Percentiles rank a stretch among this genome's conserved stretches.
phyloP scores from a whole-genome alignment of 2,797 vertebrate genomes.

The Mallotus villosus region DNA sequence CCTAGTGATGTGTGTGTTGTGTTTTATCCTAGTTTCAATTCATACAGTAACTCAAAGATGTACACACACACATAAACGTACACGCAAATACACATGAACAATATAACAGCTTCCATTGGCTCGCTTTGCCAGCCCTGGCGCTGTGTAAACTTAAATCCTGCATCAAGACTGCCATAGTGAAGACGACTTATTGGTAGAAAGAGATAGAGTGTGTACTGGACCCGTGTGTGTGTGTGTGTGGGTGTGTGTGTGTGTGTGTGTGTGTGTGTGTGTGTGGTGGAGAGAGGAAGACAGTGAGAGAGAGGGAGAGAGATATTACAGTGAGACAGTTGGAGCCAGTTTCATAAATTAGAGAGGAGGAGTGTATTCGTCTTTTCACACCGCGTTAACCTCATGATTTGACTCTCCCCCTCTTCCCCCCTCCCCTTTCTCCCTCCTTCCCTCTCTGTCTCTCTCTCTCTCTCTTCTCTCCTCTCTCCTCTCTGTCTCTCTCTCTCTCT shows the following conservation, averaged over 20 bases:
- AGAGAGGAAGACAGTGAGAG: neutral
- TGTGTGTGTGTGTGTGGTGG: neutral
- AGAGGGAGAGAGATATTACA: slow-evolving; percentile 8
- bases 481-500: too few relatives aligned
- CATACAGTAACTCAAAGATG: too few relatives aligned
- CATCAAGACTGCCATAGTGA: slow-evolving; percentile 3
- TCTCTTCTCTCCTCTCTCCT: neutral
- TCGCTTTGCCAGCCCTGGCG: too few relatives aligned
- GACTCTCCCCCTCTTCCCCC: neutral
- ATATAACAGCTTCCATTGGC: neutral
- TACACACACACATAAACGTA: slow-evolving; percentile 45
- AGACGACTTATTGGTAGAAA: neutral
- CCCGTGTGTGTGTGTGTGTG: neutral
- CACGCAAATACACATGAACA: slow-evolving; percentile 2
- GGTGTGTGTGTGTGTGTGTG: neutral
- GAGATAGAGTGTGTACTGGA: neutral
- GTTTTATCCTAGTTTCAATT: too few relatives aligned
- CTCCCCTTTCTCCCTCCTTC: neutral
- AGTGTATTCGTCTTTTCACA: too few relatives aligned
- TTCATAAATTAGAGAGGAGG: slow-evolving; percentile 34
- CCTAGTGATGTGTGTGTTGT: too few relatives aligned
- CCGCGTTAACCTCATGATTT: neutral
- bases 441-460: slow-evolving; percentile 7
- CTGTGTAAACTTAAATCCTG: slow-evolving; percentile 13
- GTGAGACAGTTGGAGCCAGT: slow-evolving; percentile 33